A percentile compares a stretch with the other conserved stretches of the same genome.
phyloP scores from a whole-genome alignment of 1,140 invertebrate species.

The Cylas formicarius region DNA sequence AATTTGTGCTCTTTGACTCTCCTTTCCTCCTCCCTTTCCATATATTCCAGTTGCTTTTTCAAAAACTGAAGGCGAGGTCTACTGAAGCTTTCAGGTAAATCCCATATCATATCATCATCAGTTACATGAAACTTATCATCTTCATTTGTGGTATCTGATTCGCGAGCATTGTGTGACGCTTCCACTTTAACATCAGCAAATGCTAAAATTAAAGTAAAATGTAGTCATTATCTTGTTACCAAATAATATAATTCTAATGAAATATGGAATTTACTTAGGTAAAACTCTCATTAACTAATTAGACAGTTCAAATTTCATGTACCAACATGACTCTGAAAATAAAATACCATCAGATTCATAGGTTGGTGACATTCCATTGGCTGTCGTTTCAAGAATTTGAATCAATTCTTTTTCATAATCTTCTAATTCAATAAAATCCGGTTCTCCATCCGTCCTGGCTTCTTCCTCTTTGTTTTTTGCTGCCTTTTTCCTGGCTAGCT shows the following conservation, averaged over 20 bases:
- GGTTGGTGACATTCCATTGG: too few species aligned
- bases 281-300: too few species aligned
- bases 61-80: conserved; percentile 8
- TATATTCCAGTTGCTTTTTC: conserved; percentile 9
- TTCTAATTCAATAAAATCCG: conserved; percentile 15
- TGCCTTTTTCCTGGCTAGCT: conserved; percentile 24
- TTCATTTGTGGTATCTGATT: too few species aligned
- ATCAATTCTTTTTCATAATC: conserved; percentile 16
- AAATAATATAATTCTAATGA: too few species aligned
- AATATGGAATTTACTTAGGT: too few species aligned
- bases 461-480: conserved; percentile 42
- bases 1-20: conserved; percentile 12
- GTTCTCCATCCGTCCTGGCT: conserved; percentile 7
- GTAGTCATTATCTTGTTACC: too few species aligned
- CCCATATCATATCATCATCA: conserved; percentile 16
- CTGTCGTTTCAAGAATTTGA: conserved; percentile 6
- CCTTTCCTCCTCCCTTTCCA: conserved; percentile 14
- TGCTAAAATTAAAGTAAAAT: too few species aligned
- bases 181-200: too few species aligned
- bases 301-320: too few species aligned
- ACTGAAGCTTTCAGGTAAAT: conserved; percentile 8
- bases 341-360: too few species aligned
- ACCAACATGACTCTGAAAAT: too few species aligned
- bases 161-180: too few species aligned
- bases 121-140: conserved; percentile 13